phyloP scores from a whole-genome alignment of 2,797 vertebrate species.

The Luscinia megarhynchos region DNA sequence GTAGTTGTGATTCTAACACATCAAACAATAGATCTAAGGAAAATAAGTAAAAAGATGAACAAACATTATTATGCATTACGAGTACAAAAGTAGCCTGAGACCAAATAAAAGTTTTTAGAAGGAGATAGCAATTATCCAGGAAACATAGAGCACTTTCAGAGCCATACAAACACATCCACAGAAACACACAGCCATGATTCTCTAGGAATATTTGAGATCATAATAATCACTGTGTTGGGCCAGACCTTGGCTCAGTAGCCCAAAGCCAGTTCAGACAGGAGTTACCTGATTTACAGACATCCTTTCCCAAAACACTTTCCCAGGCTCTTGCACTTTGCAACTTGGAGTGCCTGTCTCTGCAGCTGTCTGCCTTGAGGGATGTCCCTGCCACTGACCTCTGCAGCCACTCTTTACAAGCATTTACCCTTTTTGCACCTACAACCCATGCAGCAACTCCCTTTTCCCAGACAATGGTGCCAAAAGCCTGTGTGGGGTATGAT shows the following conservation, averaged over 20 bases:
- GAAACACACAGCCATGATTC: not conserved
- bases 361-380: not conserved
- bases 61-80: not conserved
- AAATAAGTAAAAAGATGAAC: not conserved
- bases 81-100: not conserved
- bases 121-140: not conserved
- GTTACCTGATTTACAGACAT: not conserved
- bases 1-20: not conserved
- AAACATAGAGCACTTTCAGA: not conserved
- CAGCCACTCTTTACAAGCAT: not conserved
- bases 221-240: not conserved
- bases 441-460: not conserved
- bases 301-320: not conserved
- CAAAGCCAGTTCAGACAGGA: not conserved
- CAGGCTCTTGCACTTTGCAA: not conserved
- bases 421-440: slow-evolving; percentile 6
- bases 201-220: not conserved
- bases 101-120: not conserved
- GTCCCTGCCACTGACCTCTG: not conserved
- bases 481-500: not conserved
- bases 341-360: not conserved
- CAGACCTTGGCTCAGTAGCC: not conserved
- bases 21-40: not conserved
- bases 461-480: not conserved
- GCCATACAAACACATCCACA: not conserved